These are phyloP conservation scores for Megalonaias nervosa DNA, from an alignment of 1,140 invertebrate species.

Conservation along the genomic window DNA sequence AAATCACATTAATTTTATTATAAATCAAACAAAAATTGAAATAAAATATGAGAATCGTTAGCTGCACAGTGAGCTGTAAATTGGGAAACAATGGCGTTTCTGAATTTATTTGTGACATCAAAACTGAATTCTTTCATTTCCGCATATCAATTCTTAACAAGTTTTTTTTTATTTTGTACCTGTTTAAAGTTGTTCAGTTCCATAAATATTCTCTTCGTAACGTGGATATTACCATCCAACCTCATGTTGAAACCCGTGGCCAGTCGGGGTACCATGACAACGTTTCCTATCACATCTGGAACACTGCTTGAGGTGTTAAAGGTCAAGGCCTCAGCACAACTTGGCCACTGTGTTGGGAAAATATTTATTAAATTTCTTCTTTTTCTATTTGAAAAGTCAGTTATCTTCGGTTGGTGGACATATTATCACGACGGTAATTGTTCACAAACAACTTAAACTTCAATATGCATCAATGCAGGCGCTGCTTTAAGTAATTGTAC, in stretches of 20 bases:
- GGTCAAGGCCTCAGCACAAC: constrained; percentile 20
- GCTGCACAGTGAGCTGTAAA: too few species aligned
- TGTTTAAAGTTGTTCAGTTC: constrained; percentile 59
- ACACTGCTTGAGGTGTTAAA: constrained; percentile 24
- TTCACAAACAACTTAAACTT: neutral
- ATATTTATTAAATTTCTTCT: neutral
- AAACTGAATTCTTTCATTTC: too few species aligned
- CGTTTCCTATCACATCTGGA: constrained; percentile 36
- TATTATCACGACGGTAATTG: neutral
- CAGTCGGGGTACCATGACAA: constrained; percentile 46
- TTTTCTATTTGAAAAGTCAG: neutral
- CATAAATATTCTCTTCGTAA: constrained; percentile 51
- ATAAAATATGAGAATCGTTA: too few species aligned
- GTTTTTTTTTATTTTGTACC: constrained; percentile 31
- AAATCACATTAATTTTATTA: too few species aligned
- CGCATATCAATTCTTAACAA: neutral
- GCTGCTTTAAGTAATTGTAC: too few species aligned
- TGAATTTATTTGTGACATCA: too few species aligned
- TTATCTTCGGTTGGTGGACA: too few species aligned
- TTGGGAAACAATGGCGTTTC: too few species aligned
- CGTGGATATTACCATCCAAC: constrained; percentile 47
- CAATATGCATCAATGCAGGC: too few species aligned
- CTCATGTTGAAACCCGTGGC: constrained; percentile 54
- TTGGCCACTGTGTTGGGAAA: constrained; percentile 25
- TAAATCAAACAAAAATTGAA: too few species aligned